Conservation (phyloP, 2,888 invertebrate genomes). For the Coenonympha glycerion region DNA sequence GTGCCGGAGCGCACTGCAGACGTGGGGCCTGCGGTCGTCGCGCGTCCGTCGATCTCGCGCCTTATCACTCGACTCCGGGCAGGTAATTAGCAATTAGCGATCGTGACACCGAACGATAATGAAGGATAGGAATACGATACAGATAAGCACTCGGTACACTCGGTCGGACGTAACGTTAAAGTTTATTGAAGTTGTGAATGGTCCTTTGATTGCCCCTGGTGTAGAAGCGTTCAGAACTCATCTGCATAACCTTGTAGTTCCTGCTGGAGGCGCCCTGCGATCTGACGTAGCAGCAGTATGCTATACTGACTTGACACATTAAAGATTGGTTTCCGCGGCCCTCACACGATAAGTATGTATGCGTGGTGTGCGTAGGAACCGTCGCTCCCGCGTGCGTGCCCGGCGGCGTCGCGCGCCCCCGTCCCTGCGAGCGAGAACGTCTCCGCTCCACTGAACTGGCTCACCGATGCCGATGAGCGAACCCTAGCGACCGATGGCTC, state of each 20-base stretch:
- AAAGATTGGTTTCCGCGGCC: conserved; percentile 71
- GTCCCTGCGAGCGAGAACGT: conserved; percentile 69
- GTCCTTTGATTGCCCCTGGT: conserved; percentile 76
- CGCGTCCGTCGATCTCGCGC: conserved; percentile 47
- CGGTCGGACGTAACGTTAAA: conserved; percentile 67
- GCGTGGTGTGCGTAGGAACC: conserved; percentile 55
- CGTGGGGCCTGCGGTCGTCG: conserved; percentile 40
- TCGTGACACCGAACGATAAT: conserved; percentile 68
- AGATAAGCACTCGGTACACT: conserved; percentile 68
- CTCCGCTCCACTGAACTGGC: conserved; percentile 64
- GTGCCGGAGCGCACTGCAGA: conserved; percentile 40
- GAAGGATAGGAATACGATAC: conserved; percentile 55
- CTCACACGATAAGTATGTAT: conserved; percentile 59
- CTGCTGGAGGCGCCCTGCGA: conserved; percentile 72
- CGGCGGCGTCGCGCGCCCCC: conserved; percentile 70
- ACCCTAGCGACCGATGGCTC: conserved; percentile 67
- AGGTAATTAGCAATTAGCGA: conserved; percentile 75
- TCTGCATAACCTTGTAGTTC: conserved; percentile 77
- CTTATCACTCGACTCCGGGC: conserved; percentile 66
- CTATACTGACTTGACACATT: conserved; percentile 76
- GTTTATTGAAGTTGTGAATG: conserved; percentile 77
- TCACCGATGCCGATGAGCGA: conserved; percentile 75
- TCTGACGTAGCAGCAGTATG: conserved; percentile 75
- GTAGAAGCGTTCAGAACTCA: conserved; percentile 77
- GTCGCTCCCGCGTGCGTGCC: conserved; percentile 67